phyloP scores from a whole-genome alignment of 1,140 invertebrate genomes.

The Radopholus similis region DNA sequence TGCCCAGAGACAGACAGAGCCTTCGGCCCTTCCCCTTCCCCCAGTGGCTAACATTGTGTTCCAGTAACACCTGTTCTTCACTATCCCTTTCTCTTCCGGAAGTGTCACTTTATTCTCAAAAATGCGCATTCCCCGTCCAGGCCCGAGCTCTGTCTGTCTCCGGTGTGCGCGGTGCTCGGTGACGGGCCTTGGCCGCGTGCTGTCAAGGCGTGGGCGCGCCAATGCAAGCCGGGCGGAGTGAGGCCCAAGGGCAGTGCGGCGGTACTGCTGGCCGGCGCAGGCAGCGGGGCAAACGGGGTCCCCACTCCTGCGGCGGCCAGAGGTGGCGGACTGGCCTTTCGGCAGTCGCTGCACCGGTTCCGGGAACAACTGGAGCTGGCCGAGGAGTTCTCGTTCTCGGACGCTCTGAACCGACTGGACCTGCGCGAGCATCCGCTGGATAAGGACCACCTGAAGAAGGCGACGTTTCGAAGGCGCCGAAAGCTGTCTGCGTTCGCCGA shows the following conservation, averaged over 20 bases:
- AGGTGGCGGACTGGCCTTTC: neutral
- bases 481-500: neutral
- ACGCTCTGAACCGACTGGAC: neutral
- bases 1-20: constrained; percentile 3
- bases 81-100: neutral
- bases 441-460: too few species aligned
- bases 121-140: neutral
- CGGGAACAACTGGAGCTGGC: neutral
- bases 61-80: neutral
- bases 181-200: neutral
- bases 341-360: constrained; percentile 6
- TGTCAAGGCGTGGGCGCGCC: neutral
- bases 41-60: too few species aligned
- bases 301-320: too few species aligned
- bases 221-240: neutral
- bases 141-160: constrained; percentile 10
- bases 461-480: neutral
- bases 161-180: constrained; percentile 3
- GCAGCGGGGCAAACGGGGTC: neutral
- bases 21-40: neutral
- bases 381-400: constrained; percentile 10
- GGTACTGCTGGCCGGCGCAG: too few species aligned
- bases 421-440: too few species aligned
- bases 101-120: neutral
- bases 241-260: neutral